A percentile compares a stretch with the other conserved stretches of the same genome.
phyloP scores from a whole-genome alignment of 2,797 vertebrate species.

The Sebastes trivittatus region DNA sequence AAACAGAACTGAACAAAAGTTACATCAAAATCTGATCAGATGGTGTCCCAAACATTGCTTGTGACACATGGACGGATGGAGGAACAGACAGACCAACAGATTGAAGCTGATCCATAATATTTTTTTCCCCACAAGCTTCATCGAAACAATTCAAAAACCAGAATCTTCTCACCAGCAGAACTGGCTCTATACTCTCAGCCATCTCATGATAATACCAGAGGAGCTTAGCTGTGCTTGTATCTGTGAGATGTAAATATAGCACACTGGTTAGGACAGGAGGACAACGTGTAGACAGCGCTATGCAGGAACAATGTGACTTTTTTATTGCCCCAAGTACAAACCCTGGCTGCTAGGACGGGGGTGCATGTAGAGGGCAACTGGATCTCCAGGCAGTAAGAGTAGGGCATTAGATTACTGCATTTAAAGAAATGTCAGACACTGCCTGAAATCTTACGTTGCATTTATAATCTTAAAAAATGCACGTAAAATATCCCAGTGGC shows the following conservation, averaged over 20 bases:
- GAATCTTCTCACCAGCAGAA: neutral
- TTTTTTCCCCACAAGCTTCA: neutral
- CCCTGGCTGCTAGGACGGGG: slow-evolving; percentile 24
- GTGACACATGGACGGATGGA: neutral
- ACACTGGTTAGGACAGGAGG: slow-evolving; percentile 1
- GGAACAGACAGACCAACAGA: neutral
- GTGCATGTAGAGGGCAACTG: slow-evolving; percentile 41
- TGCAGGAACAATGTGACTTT: slow-evolving; percentile 49
- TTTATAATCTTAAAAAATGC: neutral
- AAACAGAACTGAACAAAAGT: neutral
- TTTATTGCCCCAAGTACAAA: slow-evolving; percentile 36
- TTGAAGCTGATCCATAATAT: neutral
- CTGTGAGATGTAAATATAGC: slow-evolving; percentile 35
- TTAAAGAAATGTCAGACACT: neutral
- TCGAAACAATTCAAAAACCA: neutral
- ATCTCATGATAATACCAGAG: neutral
- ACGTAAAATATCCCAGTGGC: neutral
- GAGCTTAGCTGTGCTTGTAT: slow-evolving; percentile 36
- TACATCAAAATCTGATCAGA: neutral
- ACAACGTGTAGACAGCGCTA: slow-evolving; percentile 10
- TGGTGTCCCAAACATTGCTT: neutral
- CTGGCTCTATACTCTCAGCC: neutral
- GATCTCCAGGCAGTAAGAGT: slow-evolving; percentile 58
- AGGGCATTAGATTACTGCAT: neutral
- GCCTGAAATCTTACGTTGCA: neutral